phyloP scores from a whole-genome alignment of 2,113 vertebrate genomes.

The Eclectus roratus region DNA sequence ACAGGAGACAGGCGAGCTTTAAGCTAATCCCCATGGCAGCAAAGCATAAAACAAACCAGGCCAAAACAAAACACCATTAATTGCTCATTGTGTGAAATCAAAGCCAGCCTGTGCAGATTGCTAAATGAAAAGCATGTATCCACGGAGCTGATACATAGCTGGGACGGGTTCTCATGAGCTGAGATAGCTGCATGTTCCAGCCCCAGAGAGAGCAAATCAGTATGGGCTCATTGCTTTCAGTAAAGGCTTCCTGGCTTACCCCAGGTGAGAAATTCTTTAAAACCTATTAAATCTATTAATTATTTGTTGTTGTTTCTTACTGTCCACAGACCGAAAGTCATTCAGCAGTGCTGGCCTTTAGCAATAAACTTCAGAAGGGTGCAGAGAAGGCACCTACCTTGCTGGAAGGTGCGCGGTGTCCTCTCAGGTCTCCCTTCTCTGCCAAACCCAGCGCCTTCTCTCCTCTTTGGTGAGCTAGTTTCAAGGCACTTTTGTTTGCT shows the following conservation, averaged over 20 bases:
- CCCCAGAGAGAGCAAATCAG: neutral
- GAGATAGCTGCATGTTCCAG: neutral
- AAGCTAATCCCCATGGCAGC: neutral
- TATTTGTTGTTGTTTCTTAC: neutral
- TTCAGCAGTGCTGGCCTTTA: neutral
- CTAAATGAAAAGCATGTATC: neutral
- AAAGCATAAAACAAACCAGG: neutral
- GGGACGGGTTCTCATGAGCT: neutral
- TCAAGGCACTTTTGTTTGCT: slow-evolving; percentile 25
- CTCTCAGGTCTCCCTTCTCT: neutral
- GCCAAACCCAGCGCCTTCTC: neutral
- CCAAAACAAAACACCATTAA: neutral
- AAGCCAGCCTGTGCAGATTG: neutral
- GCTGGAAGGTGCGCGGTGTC: neutral
- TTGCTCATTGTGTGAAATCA: neutral
- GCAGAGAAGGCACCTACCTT: slow-evolving; percentile 19
- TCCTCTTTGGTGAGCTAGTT: neutral
- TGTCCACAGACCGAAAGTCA: neutral
- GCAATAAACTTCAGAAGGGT: fast-evolving
- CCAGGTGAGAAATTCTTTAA: neutral
- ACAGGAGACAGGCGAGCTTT: neutral
- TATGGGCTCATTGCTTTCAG: neutral
- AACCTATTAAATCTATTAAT: neutral
- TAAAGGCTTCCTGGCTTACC: neutral
- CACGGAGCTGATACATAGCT: neutral